A percentile compares a stretch with the other conserved stretches of the same genome.
These are phyloP conservation scores for Bubo blakistoni DNA, from an alignment of 2,113 vertebrate species.

Conservation along the genomic window DNA sequence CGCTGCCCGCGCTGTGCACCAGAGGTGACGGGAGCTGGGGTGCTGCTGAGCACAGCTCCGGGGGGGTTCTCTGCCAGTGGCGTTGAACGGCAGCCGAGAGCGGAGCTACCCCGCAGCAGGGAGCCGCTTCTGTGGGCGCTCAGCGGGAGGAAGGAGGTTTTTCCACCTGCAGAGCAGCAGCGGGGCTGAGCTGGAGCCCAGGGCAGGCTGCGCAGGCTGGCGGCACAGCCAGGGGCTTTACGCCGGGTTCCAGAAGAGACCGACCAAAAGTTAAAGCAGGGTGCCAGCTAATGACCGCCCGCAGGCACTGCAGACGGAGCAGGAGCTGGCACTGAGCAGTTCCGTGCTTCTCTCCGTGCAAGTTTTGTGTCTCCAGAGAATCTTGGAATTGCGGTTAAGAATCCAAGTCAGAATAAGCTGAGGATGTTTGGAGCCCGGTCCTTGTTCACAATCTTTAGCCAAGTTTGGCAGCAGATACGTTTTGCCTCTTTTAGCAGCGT, in stretches of 20 bases:
- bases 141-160: not conserved
- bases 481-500: not conserved
- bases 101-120: rapidly evolving
- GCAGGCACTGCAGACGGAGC: not conserved
- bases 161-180: not conserved
- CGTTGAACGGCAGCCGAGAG: not conserved
- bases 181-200: not conserved
- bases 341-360: not conserved
- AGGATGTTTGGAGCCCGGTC: not conserved
- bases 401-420: rapidly evolving
- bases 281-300: not conserved
- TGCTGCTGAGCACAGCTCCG: not conserved
- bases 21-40: not conserved
- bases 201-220: not conserved
- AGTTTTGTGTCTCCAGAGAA: not conserved
- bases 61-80: not conserved
- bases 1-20: rapidly evolving
- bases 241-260: not conserved
- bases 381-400: not conserved
- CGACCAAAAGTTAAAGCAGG: not conserved
- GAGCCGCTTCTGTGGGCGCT: not conserved
- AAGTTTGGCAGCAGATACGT: not conserved
- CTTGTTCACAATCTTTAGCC: not conserved
- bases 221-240: not conserved
- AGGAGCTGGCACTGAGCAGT: not conserved